These are phyloP conservation scores for Xanthorhoe designata DNA, from an alignment of 2,888 invertebrate genomes.

Conservation along the genomic window DNA sequence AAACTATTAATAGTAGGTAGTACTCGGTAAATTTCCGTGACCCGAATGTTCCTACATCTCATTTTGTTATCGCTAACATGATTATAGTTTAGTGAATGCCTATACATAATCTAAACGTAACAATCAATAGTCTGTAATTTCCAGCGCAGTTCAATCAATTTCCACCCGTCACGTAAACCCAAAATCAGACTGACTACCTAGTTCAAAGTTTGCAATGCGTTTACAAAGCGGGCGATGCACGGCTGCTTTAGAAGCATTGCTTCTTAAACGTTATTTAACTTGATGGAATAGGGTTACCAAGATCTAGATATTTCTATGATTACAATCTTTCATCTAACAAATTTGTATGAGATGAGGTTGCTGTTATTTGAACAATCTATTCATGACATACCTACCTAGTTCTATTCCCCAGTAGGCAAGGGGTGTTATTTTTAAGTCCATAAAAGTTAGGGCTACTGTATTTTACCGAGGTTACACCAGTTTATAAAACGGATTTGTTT, in stretches of 20 bases:
- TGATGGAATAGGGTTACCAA: slow-evolving; percentile 4
- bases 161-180: background rate
- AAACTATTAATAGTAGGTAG: no score
- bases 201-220: slow-evolving; percentile 23
- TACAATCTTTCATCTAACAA: background rate
- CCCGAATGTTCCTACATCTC: no score
- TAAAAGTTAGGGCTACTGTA: no score
- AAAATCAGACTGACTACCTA: slow-evolving; percentile 10
- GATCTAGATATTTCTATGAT: background rate
- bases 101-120: background rate
- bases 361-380: no score
- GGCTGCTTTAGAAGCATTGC: no score
- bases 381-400: no score
- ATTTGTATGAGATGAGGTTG: background rate
- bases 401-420: no score
- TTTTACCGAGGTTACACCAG: no score
- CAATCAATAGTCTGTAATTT: background rate
- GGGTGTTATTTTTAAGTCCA: no score
- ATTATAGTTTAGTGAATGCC: background rate
- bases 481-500: no score
- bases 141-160: background rate
- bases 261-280: slow-evolving; percentile 18
- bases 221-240: slow-evolving; percentile 17
- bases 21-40: no score
- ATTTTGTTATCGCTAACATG: no score